Base-by-base conservation (phyloP, 2,797 vertebrate species). In the Echeneis naucrates region DNA sequence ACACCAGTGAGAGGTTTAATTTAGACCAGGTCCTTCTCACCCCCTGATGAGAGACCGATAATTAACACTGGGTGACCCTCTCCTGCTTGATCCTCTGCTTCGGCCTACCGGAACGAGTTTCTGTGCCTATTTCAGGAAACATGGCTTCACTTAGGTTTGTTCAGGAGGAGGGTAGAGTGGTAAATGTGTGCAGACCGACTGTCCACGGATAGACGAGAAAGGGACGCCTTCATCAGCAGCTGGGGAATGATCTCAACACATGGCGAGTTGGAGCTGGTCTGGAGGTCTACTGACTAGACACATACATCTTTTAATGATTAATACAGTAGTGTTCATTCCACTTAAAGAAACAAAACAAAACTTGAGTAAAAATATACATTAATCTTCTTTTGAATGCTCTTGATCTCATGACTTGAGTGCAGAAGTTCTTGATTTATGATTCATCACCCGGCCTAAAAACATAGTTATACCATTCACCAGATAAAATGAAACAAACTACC, bases 41-140 rank as follows among this genome's bases (percentile, higher is more conserved):
- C 83, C 75, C 72, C 40, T 54, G 78, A 74, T 64, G 86, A 81
- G 67, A 77, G 76, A 80, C 52, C 67, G 72, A 40, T 83, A 83
- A 87, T 85, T 82, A 85, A 74, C 63, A 70, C 54, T 21, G 59
- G 50, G 42, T 62, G 70, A 66, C 80, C 56, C 61, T 77, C 45
- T 75, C 48, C 51, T 52, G 44, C 68, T 59, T 54, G 72, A 71
- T 13, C 19, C 53, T 32, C 71, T 45, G 68, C 42, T 62, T 38
- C 42, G 76, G 78, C 53, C 48, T 66, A 51, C 62, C 23, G 24
- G 9, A 44, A 51, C 52, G 47, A 30, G 9, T 26, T 62, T 58
- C 23, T 56, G 13, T 23, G 56, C 27, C 67, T 84, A 80, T 87
- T 81, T 88, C 24, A 69, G 78, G 67, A 59, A 30, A 7, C 3